A percentile compares a stretch with the other conserved stretches of the same genome.
Evolutionary conservation across 2,888 invertebrate species (phyloP).

Genomic region (Cryptocephalus moraei): DNA sequence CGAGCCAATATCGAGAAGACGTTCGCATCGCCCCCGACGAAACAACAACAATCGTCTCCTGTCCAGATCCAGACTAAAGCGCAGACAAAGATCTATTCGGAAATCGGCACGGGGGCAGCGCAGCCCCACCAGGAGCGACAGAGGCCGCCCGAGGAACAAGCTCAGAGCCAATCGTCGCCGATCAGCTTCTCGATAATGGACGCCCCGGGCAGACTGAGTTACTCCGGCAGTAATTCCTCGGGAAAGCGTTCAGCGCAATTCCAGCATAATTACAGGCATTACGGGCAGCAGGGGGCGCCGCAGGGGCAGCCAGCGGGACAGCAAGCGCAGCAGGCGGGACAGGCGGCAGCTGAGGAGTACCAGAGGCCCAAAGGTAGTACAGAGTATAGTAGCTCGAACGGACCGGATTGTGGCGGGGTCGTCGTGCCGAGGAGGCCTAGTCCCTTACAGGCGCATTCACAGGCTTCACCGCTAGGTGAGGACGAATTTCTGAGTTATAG

Average conservation of each 20-base stretch:
- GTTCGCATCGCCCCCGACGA: slow-evolving; percentile 36
- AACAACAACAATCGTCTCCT: slow-evolving; percentile 14
- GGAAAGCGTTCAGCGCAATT: slow-evolving; percentile 43
- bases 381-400: slow-evolving; percentile 30
- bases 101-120: slow-evolving; percentile 36
- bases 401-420: slow-evolving; percentile 49
- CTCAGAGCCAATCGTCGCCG: slow-evolving; percentile 55
- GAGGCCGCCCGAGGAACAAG: slow-evolving; percentile 40
- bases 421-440: slow-evolving; percentile 60
- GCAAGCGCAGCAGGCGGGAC: slow-evolving; percentile 55
- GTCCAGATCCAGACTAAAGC: slow-evolving; percentile 61
- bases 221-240: slow-evolving; percentile 45
- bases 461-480: slow-evolving; percentile 52
- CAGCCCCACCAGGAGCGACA: slow-evolving; percentile 22
- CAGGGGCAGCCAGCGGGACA: slow-evolving; percentile 41
- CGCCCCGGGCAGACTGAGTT: slow-evolving; percentile 53
- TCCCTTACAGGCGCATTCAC: slow-evolving; percentile 57
- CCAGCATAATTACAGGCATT: slow-evolving; percentile 47
- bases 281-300: slow-evolving; percentile 43
- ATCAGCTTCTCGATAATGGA: slow-evolving; percentile 71
- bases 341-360: slow-evolving; percentile 45
- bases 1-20: slow-evolving; percentile 30
- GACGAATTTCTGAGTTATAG: neutral
- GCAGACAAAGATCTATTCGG: slow-evolving; percentile 69
- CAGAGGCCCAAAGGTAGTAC: slow-evolving; percentile 45